Evolutionary conservation across 2,888 invertebrate species (phyloP).

Genomic region (Drosophila falleni): DNA sequence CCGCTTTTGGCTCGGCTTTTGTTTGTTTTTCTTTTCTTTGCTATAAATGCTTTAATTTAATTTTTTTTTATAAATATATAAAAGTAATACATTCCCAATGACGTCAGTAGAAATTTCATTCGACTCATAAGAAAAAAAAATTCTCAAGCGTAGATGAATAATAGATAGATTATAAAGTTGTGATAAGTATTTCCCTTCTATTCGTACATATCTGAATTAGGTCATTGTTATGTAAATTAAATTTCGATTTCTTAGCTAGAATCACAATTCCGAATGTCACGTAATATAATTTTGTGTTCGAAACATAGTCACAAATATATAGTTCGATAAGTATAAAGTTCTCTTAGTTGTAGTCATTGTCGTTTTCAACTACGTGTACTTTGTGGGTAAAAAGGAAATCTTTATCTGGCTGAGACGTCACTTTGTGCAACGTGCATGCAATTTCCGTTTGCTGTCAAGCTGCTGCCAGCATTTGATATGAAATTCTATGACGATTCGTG

Average conservation of each 20-base stretch:
- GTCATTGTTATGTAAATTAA: slow-evolving; percentile 1
- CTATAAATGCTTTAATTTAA: slow-evolving; percentile 26
- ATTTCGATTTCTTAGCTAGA: not conserved
- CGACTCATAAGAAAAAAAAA: not conserved
- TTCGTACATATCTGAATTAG: slow-evolving; percentile 5
- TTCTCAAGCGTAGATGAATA: slow-evolving; percentile 8
- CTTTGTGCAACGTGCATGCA: slow-evolving; percentile 51
- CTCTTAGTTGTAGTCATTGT: slow-evolving; percentile 10
- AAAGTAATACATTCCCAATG: slow-evolving; percentile 25
- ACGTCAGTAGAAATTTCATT: slow-evolving; percentile 34
- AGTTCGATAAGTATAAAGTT: slow-evolving; percentile 7
- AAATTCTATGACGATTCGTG: slow-evolving; percentile 27
- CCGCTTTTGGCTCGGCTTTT: slow-evolving; percentile 15
- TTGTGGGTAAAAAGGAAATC: slow-evolving; percentile 51
- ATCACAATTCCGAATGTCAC: slow-evolving; percentile 41
- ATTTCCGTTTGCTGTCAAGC: slow-evolving; percentile 62
- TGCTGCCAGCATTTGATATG: slow-evolving; percentile 47
- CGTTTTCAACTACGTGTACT: slow-evolving; percentile 37
- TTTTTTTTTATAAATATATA: slow-evolving; percentile 17
- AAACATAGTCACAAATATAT: not conserved
- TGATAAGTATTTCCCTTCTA: slow-evolving; percentile 13
- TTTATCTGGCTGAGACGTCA: slow-evolving; percentile 45
- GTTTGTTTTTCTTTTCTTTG: slow-evolving; percentile 32
- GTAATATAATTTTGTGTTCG: slow-evolving; percentile 28
- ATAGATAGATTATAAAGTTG: slow-evolving; percentile 9